These are phyloP conservation scores for Phrynocephalus forsythii DNA, from an alignment of 2,797 vertebrate species.

Conservation along the genomic window DNA sequence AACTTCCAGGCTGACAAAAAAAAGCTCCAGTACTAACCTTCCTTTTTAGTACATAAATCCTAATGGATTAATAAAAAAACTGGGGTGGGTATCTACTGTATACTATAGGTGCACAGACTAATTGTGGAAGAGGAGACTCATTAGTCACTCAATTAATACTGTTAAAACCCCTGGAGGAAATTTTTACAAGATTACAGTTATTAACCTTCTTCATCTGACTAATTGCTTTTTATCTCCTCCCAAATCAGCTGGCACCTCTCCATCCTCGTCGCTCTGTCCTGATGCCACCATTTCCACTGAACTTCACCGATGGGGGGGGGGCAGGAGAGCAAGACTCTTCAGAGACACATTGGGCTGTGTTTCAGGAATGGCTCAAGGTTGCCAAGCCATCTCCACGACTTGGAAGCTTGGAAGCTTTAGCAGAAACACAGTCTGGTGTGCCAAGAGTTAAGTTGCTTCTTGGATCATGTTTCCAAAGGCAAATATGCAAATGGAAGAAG, in stretches of 20 bases:
- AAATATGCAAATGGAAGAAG: not conserved
- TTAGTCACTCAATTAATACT: constrained; percentile 26
- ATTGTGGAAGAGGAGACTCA: not conserved
- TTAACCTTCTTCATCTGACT: constrained; percentile 37
- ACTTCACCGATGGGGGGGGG: not conserved
- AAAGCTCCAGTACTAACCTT: not conserved
- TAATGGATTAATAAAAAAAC: constrained; percentile 2
- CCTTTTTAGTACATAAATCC: not conserved
- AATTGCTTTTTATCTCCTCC: constrained; percentile 16
- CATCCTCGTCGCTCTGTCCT: constrained; percentile 30
- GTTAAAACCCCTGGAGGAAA: constrained; percentile 24
- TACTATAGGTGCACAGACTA: not conserved
- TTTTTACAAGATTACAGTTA: constrained; percentile 15
- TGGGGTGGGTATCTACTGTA: not conserved
- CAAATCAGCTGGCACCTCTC: constrained; percentile 28
- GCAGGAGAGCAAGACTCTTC: not conserved
- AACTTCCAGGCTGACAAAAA: not conserved
- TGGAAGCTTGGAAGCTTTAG: not conserved
- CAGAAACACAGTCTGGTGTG: not conserved
- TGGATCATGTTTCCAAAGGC: not conserved
- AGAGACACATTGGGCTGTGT: not conserved
- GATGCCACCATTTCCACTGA: constrained; percentile 4
- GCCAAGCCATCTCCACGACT: not conserved
- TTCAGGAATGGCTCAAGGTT: constrained; percentile 19
- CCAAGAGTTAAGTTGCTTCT: not conserved